Percentiles rank a stretch among this genome's conserved stretches.
phyloP scores from a whole-genome alignment of 1,140 invertebrate genomes.

The Polypedilum vanderplanki region DNA sequence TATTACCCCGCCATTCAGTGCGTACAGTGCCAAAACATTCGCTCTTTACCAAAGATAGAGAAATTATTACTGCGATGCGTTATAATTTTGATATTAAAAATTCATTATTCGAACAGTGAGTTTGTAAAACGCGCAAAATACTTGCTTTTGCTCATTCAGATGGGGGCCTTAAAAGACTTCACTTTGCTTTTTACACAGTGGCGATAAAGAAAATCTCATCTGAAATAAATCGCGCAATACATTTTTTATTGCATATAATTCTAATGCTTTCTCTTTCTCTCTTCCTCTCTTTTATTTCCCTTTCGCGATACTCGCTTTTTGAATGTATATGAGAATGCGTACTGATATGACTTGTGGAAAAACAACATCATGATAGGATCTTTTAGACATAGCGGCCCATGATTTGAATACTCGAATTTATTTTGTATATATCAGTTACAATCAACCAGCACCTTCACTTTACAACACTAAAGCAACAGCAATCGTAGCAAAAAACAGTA shows the following conservation, averaged over 20 bases:
- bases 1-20: slow-evolving; percentile 22
- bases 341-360: background rate
- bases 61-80: slow-evolving; percentile 26
- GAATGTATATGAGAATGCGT: background rate
- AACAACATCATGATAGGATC: slow-evolving; percentile 1
- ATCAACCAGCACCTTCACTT: background rate
- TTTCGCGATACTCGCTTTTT: background rate
- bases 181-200: background rate
- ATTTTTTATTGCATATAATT: slow-evolving; percentile 28
- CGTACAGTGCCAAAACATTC: background rate
- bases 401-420: slow-evolving; percentile 13
- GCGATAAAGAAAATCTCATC: slow-evolving; percentile 26
- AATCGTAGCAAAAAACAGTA: background rate
- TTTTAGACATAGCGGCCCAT: background rate
- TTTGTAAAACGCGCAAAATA: background rate
- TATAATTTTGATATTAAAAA: slow-evolving; percentile 29
- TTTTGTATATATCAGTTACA: background rate
- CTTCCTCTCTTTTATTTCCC: background rate
- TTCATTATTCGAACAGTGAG: slow-evolving; percentile 21
- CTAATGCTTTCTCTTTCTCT: background rate
- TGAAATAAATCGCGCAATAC: slow-evolving; percentile 28
- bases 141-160: background rate
- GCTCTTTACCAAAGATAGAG: background rate
- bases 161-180: slow-evolving; percentile 14
- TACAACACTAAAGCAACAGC: background rate